Percentiles rank a stretch among this genome's conserved stretches.
Evolutionary conservation across 2,113 vertebrate species (phyloP).

Genomic region (Oryzias curvinotus): DNA sequence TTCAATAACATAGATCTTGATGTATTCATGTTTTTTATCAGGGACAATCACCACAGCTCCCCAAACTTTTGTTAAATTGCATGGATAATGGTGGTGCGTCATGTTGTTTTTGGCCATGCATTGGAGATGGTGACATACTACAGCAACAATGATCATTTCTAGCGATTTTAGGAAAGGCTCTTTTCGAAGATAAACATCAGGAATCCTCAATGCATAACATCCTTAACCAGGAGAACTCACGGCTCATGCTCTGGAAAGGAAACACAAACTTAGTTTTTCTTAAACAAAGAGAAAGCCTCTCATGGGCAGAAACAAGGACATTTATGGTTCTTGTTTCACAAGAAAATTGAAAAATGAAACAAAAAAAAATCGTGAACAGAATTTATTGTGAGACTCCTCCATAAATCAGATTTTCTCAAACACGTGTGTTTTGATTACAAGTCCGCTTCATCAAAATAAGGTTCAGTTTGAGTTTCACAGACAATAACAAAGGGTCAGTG

Average conservation of each 20-base stretch:
- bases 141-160: background rate
- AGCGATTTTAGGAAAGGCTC: conserved; percentile 2
- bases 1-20: background rate
- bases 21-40: background rate
- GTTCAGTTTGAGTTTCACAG: conserved; percentile 2
- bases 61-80: background rate
- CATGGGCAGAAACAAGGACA: conserved; percentile 29
- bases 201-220: conserved; percentile 2
- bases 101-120: conserved; percentile 9
- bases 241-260: conserved; percentile 7
- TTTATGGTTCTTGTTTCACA: no score
- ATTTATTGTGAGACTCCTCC: no score
- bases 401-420: conserved; percentile 14
- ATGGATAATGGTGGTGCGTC: background rate
- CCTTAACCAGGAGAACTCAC: background rate
- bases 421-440: conserved; percentile 11
- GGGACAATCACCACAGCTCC: background rate
- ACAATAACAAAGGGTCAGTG: conserved; percentile 28
- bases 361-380: no score
- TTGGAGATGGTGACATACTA: background rate
- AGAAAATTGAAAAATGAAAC: no score
- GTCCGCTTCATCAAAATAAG: conserved; percentile 15
- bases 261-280: conserved; percentile 10
- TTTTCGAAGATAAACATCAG: background rate
- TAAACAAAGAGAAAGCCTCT: conserved; percentile 24